These are phyloP conservation scores for Sisor rabdophorus DNA, from an alignment of 2,113 vertebrate genomes.

Conservation along the genomic window DNA sequence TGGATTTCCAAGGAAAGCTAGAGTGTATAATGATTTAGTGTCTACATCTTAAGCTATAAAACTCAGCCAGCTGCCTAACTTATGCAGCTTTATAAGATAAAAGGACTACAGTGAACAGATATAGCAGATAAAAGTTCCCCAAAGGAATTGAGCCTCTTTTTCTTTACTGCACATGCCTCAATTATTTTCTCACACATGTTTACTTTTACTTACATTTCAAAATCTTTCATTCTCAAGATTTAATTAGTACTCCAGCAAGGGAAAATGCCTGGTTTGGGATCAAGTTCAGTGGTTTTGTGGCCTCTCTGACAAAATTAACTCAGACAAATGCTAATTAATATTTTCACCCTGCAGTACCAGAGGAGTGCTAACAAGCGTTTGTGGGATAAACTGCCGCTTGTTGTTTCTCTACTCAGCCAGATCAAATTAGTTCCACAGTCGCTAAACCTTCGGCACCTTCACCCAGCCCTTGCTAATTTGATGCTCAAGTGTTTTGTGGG, in stretches of 20 bases:
- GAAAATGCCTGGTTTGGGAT: constrained; percentile 52
- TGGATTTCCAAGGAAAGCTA: background rate
- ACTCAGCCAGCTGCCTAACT: background rate
- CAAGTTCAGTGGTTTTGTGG: constrained; percentile 44
- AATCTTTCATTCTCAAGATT: constrained; percentile 29
- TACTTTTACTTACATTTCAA: constrained; percentile 3
- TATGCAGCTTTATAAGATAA: background rate
- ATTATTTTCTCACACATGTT: background rate
- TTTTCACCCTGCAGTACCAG: constrained; percentile 56
- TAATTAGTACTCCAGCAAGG: constrained; percentile 62
- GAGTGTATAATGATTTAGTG: background rate
- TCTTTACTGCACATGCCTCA: background rate
- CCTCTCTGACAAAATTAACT: constrained; percentile 56
- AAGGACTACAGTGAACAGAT: background rate
- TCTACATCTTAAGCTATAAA: background rate
- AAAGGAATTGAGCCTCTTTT: background rate
- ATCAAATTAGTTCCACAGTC: constrained; percentile 36
- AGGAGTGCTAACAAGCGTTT: constrained; percentile 46
- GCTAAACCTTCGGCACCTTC: constrained; percentile 26
- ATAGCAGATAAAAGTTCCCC: background rate
- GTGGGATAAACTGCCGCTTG: constrained; percentile 18
- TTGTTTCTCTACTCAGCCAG: constrained; percentile 31
- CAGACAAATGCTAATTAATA: constrained; percentile 67
- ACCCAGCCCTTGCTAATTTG: constrained; percentile 15
- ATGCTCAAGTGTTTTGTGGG: constrained; percentile 14